Conservation (phyloP, 2,113 vertebrate genomes). For the Tautogolabrus adspersus region DNA sequence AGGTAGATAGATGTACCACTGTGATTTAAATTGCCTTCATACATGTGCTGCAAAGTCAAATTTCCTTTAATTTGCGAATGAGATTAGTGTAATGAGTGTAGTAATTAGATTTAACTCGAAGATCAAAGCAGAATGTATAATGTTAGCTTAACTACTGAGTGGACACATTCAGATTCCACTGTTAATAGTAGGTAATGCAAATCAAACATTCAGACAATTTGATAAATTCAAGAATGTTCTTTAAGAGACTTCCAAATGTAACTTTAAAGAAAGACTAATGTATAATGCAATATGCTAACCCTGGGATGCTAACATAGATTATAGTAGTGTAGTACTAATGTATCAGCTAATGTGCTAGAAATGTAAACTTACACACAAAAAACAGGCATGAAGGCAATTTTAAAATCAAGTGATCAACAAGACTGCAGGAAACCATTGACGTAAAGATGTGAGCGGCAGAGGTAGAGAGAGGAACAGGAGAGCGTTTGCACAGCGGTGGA, state of each 20-base stretch:
- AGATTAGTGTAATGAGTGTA: constrained; percentile 26
- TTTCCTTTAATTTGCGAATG: constrained; percentile 5
- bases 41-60: constrained; percentile 51
- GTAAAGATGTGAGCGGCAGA: constrained; percentile 61
- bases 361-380: neutral
- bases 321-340: neutral
- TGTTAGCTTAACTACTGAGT: neutral
- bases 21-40: constrained; percentile 80
- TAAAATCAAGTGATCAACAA: constrained; percentile 72
- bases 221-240: neutral
- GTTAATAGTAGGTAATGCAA: no score
- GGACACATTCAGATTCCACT: no score
- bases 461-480: constrained; percentile 71
- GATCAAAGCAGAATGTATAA: neutral
- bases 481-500: constrained; percentile 74
- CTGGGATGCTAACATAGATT: neutral
- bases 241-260: neutral
- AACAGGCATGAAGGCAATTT: constrained; percentile 74
- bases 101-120: constrained; percentile 1
- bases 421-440: constrained; percentile 62
- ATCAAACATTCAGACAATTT: no score
- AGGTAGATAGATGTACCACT: constrained; percentile 71
- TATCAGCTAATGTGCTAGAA: neutral
- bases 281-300: neutral
- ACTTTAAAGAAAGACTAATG: neutral